Conservation (phyloP, 2,888 invertebrate species). For the Caenorhabditis sp. region DNA sequence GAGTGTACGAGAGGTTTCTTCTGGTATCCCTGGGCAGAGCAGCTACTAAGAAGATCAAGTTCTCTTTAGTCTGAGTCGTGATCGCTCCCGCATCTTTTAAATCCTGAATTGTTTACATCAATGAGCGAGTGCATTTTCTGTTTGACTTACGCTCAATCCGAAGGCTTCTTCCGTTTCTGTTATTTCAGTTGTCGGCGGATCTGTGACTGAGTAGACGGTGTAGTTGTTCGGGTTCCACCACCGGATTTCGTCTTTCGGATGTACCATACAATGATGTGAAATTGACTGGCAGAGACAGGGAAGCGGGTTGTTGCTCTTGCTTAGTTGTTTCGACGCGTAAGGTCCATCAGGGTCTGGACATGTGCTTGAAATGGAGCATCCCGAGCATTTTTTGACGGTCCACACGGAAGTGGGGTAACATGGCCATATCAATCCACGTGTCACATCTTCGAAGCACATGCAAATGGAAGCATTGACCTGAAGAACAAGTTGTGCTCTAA, state of each 20-base stretch:
- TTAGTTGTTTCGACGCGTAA: slow-evolving; percentile 64
- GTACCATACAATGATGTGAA: slow-evolving; percentile 77
- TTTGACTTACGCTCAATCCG: slow-evolving; percentile 65
- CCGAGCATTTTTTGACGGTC: slow-evolving; percentile 75
- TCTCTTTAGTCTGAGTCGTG: slow-evolving; percentile 78
- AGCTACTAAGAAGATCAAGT: slow-evolving; percentile 77
- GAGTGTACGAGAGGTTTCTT: slow-evolving; percentile 71
- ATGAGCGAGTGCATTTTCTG: background rate
- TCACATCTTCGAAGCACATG: slow-evolving; percentile 78
- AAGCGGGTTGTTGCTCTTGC: slow-evolving; percentile 45
- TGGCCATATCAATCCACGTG: slow-evolving; percentile 78
- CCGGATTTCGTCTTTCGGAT: slow-evolving; percentile 68
- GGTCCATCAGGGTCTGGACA: slow-evolving; percentile 78
- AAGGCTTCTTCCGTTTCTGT: slow-evolving; percentile 74
- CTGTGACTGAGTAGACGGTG: slow-evolving; percentile 74
- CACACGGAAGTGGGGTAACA: slow-evolving; percentile 76
- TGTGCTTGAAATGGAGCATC: slow-evolving; percentile 77
- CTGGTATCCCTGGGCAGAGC: slow-evolving; percentile 73
- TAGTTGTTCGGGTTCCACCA: slow-evolving; percentile 79
- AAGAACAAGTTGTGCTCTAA: too few species aligned
- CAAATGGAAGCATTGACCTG: slow-evolving; percentile 76
- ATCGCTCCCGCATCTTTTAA: slow-evolving; percentile 77
- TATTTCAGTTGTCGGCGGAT: slow-evolving; percentile 61
- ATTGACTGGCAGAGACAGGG: slow-evolving; percentile 77
- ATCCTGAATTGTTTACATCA: slow-evolving; percentile 62